Conservation (phyloP, 2,797 vertebrate species). For the Eospalax fontanierii region DNA sequence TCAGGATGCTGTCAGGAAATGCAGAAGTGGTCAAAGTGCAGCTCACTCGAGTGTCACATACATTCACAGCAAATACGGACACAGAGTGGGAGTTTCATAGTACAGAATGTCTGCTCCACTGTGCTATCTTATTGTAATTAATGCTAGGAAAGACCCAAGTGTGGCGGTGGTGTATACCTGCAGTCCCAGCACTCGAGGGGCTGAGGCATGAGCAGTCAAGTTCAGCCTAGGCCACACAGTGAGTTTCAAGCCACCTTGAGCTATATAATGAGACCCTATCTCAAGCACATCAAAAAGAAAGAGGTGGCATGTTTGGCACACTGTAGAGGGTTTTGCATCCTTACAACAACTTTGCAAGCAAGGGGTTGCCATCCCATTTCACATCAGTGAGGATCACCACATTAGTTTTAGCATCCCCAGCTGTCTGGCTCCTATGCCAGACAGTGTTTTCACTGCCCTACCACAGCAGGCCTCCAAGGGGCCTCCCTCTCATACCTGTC, state of each 20-base stretch:
- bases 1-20: constrained; percentile 93
- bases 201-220: background rate
- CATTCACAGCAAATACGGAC: rapidly evolving
- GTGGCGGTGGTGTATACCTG: background rate
- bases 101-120: background rate
- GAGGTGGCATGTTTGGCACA: rapidly evolving
- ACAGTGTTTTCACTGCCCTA: too few relatives aligned
- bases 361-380: background rate
- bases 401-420: rapidly evolving
- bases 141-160: background rate
- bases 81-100: rapidly evolving
- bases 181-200: background rate
- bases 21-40: background rate
- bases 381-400: background rate
- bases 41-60: rapidly evolving
- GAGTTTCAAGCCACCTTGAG: background rate
- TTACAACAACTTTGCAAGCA: background rate
- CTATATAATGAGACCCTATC: background rate
- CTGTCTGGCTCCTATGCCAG: background rate
- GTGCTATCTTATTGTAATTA: background rate
- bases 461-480: rapidly evolving
- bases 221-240: background rate
- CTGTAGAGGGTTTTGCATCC: background rate
- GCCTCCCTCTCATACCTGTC: background rate
- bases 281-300: background rate